Base-by-base conservation (phyloP, 2,797 vertebrate species). In the Aplochiton taeniatus region DNA sequence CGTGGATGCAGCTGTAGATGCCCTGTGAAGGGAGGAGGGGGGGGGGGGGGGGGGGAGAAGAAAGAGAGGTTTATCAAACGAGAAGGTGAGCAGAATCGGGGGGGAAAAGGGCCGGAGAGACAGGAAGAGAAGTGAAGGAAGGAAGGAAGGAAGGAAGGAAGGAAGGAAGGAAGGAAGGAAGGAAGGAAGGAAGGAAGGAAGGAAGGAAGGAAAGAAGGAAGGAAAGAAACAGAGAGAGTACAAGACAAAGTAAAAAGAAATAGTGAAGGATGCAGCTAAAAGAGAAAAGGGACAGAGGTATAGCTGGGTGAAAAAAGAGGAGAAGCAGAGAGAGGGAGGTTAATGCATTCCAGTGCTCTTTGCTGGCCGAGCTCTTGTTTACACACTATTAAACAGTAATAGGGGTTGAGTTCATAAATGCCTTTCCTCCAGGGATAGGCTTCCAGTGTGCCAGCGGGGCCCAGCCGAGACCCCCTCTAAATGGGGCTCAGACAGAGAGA, bases 1-100 rank as follows among this genome's bases (percentile, higher is more conserved):
- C 98, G 0, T 99, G 98, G 87, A 99, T 99, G 88, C 98, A 99
- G 90, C 98, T 99, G 92, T 96, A 99, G 91, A 99, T 99, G 69
- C 96, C 98, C 98, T 99, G 90, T 51, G 90, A 89, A 51, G 54
- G 70, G 68, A 66, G 68, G 70, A 79, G 76, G 16, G 60, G 63
- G 47, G 8, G 9, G 9, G 20, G 12, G 45, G 50, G 17, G 4
- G 43, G 45, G 54, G 58, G 46, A 62, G 11, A 20, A 66, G 43
- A 63, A 45, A 55, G 16, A 63, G 20, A 9, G 8, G 60, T 66
- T 43, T 77, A 72, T 74, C 74, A 61, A 66, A 73, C 73, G 63
- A 41, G 1, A 44, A 17, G 14, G 9, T 9, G 46, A 47, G 51
- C 31, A 7, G n/a, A 69, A 81, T 70, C 72, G 66, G 75, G 78